These are phyloP conservation scores for Scyliorhinus canicula DNA, from an alignment of 2,797 vertebrate species.

Conservation along the genomic window DNA sequence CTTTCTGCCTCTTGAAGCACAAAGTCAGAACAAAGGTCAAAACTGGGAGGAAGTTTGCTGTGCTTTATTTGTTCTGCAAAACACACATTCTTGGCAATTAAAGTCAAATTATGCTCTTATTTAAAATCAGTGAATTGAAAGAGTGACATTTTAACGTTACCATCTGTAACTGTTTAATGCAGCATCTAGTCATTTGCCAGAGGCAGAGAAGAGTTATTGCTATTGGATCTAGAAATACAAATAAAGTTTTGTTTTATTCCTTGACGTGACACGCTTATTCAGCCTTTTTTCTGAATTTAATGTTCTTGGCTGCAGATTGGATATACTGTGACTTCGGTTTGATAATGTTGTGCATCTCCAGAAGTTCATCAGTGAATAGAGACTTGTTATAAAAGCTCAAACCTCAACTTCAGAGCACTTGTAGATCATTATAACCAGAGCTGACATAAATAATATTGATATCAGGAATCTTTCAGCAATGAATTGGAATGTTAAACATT, in stretches of 20 bases:
- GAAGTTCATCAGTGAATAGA: not conserved
- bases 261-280: conserved; percentile 40
- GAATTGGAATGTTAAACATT: not conserved
- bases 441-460: not conserved
- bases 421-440: not conserved
- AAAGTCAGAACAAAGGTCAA: not conserved
- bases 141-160: not conserved
- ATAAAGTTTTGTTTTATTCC: conserved; percentile 22
- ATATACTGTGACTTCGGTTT: conserved; percentile 40
- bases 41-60: not conserved
- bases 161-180: conserved; percentile 1
- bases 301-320: conserved; percentile 42
- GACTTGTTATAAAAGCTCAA: not conserved
- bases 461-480: not conserved
- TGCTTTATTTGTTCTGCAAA: conserved; percentile 1
- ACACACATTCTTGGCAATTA: conserved; percentile 23
- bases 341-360: conserved; percentile 40
- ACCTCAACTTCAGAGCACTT: not conserved
- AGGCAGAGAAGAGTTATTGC: not conserved
- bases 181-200: not conserved
- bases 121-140: not conserved
- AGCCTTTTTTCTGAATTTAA: conserved; percentile 39
- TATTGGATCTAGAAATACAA: not conserved
- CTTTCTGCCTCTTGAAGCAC: not conserved
- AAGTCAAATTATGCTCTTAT: conserved; percentile 3